Evolutionary conservation across 1,140 invertebrate species (phyloP).

Genomic region (Apolygus lucorum): DNA sequence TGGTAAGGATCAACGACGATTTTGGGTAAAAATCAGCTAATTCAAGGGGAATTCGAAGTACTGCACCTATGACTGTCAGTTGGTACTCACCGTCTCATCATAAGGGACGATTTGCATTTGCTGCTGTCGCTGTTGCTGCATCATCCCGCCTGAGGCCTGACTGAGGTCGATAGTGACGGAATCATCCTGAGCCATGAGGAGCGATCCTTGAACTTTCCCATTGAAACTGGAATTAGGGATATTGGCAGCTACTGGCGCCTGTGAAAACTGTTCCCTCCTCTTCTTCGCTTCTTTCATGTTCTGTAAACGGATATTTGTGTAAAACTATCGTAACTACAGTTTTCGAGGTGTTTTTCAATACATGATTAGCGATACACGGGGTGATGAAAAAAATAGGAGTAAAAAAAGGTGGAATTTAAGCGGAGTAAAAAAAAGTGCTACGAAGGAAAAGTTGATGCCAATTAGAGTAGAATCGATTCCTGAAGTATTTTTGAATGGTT

Average conservation of each 20-base stretch:
- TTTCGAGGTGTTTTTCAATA: too few species aligned
- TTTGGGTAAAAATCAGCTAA: too few species aligned
- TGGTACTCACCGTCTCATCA: slow-evolving; percentile 59
- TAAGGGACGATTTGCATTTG: slow-evolving; percentile 59
- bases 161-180: slow-evolving; percentile 58
- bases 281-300: slow-evolving; percentile 93
- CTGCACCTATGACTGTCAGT: not conserved
- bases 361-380: too few species aligned
- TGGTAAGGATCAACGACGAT: too few species aligned
- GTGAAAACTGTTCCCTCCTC: slow-evolving; percentile 88
- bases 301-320: slow-evolving; percentile 35
- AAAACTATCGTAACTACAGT: too few species aligned
- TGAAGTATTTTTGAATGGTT: too few species aligned
- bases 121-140: slow-evolving; percentile 38
- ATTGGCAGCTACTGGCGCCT: slow-evolving; percentile 56
- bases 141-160: slow-evolving; percentile 43
- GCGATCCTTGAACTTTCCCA: slow-evolving; percentile 54
- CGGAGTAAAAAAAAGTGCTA: too few species aligned
- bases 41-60: not conserved
- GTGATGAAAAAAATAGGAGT: too few species aligned
- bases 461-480: too few species aligned
- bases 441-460: too few species aligned
- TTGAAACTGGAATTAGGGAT: slow-evolving; percentile 62
- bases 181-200: slow-evolving; percentile 53
- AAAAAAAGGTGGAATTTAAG: too few species aligned